A percentile compares a stretch with the other conserved stretches of the same genome.
phyloP scores from a whole-genome alignment of 2,888 invertebrate species.

The Phania funesta region DNA sequence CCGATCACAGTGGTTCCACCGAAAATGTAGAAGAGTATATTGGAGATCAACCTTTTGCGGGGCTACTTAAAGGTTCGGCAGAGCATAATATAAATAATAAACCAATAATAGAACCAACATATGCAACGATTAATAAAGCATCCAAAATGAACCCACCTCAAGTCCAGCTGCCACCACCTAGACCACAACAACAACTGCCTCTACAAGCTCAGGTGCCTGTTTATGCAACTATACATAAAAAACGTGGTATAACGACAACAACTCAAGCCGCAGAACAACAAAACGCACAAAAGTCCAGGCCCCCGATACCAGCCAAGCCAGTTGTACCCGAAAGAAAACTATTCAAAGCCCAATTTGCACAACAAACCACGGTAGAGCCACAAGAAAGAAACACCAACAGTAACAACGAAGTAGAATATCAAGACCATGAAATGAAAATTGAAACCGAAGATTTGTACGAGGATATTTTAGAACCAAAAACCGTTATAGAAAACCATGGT shows the following conservation, averaged over 20 bases:
- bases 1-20: constrained; percentile 88
- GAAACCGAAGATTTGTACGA: constrained; percentile 60
- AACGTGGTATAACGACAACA: constrained; percentile 62
- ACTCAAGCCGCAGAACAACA: constrained; percentile 60
- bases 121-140: constrained; percentile 62
- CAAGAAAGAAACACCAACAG: constrained; percentile 2
- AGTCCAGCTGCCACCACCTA: constrained; percentile 63
- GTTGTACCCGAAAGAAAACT: constrained; percentile 73
- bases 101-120: constrained; percentile 71
- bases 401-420: constrained; percentile 39
- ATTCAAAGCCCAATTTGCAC: constrained; percentile 68
- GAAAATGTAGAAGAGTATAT: constrained; percentile 92
- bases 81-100: constrained; percentile 82
- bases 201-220: constrained; percentile 52
- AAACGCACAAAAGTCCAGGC: constrained; percentile 68
- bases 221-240: constrained; percentile 64
- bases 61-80: constrained; percentile 91
- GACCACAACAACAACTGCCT: constrained; percentile 65
- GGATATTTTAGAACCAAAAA: constrained; percentile 50
- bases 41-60: constrained; percentile 91
- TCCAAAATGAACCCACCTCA: constrained; percentile 63
- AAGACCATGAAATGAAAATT: constrained; percentile 62
- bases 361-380: constrained; percentile 17
- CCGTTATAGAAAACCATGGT: constrained; percentile 64
- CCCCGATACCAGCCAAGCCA: constrained; percentile 74